These are phyloP conservation scores for Patiria pectinifera DNA, from an alignment of 53 echinoderm and acorn worm species.

Conservation along the genomic window DNA sequence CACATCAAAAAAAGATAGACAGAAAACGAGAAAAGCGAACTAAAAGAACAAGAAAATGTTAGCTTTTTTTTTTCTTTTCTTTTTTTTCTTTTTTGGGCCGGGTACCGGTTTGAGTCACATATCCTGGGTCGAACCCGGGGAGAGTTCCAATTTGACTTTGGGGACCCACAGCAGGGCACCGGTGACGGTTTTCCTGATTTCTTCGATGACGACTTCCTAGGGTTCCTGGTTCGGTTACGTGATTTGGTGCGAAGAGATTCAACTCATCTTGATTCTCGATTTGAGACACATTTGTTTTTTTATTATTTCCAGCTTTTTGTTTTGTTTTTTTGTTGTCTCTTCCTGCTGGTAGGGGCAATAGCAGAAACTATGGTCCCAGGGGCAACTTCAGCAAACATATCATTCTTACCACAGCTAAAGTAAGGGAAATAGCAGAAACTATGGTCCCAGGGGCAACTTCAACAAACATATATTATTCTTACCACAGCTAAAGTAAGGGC, in stretches of 20 bases:
- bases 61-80: not conserved
- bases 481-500: not conserved
- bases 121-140: not conserved
- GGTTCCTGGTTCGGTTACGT: not conserved
- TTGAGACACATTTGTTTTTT: not conserved
- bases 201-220: not conserved
- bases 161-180: not conserved
- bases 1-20: not conserved
- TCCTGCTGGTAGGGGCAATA: not conserved
- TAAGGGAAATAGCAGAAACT: not conserved
- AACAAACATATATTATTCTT: conserved; percentile 7
- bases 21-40: not conserved
- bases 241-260: not conserved
- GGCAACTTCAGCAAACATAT: not conserved
- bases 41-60: not conserved
- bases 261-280: not conserved
- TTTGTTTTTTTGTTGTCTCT: too few species aligned
- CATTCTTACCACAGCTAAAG: conserved; percentile 39
- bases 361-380: too few species aligned
- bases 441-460: not conserved
- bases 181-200: not conserved
- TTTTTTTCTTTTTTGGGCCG: not conserved
- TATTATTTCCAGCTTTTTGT: not conserved
- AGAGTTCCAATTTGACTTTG: not conserved
- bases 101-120: not conserved